Evolutionary conservation across 2,888 invertebrate species (phyloP).

Genomic region (Apodemia duryi): DNA sequence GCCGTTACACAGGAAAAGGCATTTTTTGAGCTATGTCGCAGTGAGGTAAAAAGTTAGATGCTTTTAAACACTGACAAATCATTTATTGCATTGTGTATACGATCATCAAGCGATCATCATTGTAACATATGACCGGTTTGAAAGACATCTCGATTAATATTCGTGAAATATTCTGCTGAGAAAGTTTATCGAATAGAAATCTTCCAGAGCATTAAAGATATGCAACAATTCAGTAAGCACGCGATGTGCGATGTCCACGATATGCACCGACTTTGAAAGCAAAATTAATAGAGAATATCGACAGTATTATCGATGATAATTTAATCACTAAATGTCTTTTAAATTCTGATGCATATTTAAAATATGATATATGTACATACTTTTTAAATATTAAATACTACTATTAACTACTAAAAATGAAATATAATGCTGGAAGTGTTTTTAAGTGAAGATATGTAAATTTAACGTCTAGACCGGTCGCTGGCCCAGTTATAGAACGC

Average conservation of each 20-base stretch:
- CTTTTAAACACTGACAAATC: background rate
- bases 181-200: conserved; percentile 32
- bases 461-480: conserved; percentile 32
- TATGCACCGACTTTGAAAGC: conserved; percentile 14
- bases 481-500: conserved; percentile 39
- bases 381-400: background rate
- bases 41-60: no score
- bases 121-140: background rate
- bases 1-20: no score
- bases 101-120: background rate
- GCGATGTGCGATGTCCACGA: conserved; percentile 23
- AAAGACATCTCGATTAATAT: conserved; percentile 1
- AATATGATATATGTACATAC: no score
- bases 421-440: background rate
- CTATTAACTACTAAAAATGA: background rate
- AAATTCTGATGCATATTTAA: no score
- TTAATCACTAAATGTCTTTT: no score
- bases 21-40: no score
- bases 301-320: conserved; percentile 1
- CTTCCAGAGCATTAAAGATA: conserved; percentile 25
- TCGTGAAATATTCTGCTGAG: conserved; percentile 27
- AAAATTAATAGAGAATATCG: conserved; percentile 6
- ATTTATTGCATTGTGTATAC: conserved; percentile 1
- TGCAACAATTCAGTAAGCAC: conserved; percentile 27
- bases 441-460: conserved; percentile 25